Evolutionary conservation across 2,113 vertebrate species (phyloP).

Genomic region (Centropus unirufus): DNA sequence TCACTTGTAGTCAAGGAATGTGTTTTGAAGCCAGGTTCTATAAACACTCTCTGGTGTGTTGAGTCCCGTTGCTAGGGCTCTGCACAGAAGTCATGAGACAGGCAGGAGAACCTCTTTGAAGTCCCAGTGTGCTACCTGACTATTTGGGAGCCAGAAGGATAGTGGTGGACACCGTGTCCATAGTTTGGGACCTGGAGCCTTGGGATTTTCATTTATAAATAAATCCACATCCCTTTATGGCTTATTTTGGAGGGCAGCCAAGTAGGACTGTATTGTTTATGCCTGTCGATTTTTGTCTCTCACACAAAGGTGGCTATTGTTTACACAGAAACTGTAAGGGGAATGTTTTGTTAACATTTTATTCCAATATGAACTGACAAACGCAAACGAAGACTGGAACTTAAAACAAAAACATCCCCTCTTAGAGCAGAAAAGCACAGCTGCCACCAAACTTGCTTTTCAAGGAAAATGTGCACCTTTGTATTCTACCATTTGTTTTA

Average conservation of each 20-base stretch:
- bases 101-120: neutral
- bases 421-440: neutral
- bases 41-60: neutral
- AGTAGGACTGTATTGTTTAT: conserved; percentile 1
- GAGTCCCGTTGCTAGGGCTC: conserved; percentile 39
- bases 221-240: neutral
- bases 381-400: neutral
- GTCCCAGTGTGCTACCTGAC: neutral
- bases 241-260: neutral
- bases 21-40: neutral
- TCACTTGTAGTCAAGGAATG: conserved; percentile 15
- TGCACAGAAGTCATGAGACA: neutral
- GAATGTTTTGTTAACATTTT: conserved; percentile 32
- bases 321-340: conserved; percentile 18
- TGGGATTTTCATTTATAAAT: neutral
- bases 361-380: conserved; percentile 21
- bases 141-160: neutral
- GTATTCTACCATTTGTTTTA: neutral
- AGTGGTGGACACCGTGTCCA: neutral
- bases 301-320: conserved; percentile 27
- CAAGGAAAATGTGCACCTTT: neutral
- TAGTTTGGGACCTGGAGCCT: neutral
- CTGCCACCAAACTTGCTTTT: neutral
- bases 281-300: neutral
- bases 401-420: neutral